These are phyloP conservation scores for Chelidonichthys spinosus DNA, from an alignment of 2,797 vertebrate genomes.

Conservation along the genomic window DNA sequence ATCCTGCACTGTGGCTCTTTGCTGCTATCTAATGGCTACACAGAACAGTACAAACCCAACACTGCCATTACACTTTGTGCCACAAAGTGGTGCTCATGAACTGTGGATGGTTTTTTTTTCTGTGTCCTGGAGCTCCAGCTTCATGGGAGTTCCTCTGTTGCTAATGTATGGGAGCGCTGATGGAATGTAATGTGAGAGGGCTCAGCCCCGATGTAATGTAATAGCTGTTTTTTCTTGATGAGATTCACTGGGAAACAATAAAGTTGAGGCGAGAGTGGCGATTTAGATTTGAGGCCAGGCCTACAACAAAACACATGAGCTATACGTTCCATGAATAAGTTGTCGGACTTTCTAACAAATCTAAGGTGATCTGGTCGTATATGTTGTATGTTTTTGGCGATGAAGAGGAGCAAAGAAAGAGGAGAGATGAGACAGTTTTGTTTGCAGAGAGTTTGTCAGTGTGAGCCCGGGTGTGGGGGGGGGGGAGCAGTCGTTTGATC, in stretches of 20 bases:
- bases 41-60: background rate
- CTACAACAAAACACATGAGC: background rate
- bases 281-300: slow-evolving; percentile 31
- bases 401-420: slow-evolving; percentile 43
- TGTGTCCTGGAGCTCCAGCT: slow-evolving; percentile 3
- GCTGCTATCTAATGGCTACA: slow-evolving; percentile 38
- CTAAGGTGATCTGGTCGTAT: too few relatives aligned
- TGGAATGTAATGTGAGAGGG: slow-evolving; percentile 43
- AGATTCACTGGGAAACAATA: slow-evolving; percentile 26
- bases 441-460: slow-evolving; percentile 60
- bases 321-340: background rate
- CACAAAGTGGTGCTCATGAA: slow-evolving; percentile 72
- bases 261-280: slow-evolving; percentile 17
- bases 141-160: slow-evolving; percentile 9
- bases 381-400: slow-evolving; percentile 13
- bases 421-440: slow-evolving; percentile 62
- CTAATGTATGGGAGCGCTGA: slow-evolving; percentile 34
- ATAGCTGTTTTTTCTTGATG: slow-evolving; percentile 40
- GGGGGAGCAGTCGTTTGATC: slow-evolving; percentile 72
- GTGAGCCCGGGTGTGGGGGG: slow-evolving; percentile 29
- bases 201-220: slow-evolving; percentile 35
- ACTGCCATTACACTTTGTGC: slow-evolving; percentile 34
- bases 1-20: slow-evolving; percentile 15
- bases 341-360: background rate
- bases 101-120: slow-evolving; percentile 15